phyloP scores from a whole-genome alignment of 2,888 invertebrate genomes.

The Drosophila colorata region DNA sequence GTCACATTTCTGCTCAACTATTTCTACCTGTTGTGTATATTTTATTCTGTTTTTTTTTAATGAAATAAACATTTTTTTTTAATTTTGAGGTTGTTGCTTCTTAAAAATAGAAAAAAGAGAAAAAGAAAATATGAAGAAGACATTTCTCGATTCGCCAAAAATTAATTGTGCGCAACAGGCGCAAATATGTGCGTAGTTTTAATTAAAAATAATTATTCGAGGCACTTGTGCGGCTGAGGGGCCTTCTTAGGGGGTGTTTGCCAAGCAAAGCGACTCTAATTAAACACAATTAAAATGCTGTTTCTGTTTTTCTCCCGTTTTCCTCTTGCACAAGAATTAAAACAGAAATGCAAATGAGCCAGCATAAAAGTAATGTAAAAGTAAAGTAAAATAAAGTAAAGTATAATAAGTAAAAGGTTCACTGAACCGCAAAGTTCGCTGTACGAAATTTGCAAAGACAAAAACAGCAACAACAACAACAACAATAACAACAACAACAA shows the following conservation, averaged over 20 bases:
- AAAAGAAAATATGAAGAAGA: background rate
- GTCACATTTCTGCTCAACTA: conserved; percentile 22
- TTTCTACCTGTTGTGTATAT: conserved; percentile 65
- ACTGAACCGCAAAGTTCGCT: conserved; percentile 60
- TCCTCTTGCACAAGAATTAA: conserved; percentile 28
- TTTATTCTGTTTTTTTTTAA: conserved; percentile 40
- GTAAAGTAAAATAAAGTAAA: conserved; percentile 19
- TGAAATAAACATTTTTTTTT: conserved; percentile 20
- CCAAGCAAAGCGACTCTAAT: conserved; percentile 66
- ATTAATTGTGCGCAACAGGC: conserved; percentile 57
- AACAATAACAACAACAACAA: conserved; percentile 5
- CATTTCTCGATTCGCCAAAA: conserved; percentile 44
- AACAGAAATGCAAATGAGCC: conserved; percentile 69
- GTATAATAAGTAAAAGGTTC: conserved; percentile 51
- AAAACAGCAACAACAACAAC: conserved; percentile 25
- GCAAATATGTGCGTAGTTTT: conserved; percentile 63
- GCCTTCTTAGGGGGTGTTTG: conserved; percentile 8
- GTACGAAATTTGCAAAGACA: conserved; percentile 50
- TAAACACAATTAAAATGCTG: conserved; percentile 72
- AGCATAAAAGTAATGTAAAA: conserved; percentile 53
- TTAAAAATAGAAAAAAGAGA: background rate
- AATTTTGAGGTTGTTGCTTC: conserved; percentile 35
- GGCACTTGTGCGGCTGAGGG: conserved; percentile 14
- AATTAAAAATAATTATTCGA: conserved; percentile 74
- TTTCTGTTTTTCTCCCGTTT: conserved; percentile 14